Conservation (phyloP, 2,797 vertebrate genomes). For the Alcedo atthis region DNA sequence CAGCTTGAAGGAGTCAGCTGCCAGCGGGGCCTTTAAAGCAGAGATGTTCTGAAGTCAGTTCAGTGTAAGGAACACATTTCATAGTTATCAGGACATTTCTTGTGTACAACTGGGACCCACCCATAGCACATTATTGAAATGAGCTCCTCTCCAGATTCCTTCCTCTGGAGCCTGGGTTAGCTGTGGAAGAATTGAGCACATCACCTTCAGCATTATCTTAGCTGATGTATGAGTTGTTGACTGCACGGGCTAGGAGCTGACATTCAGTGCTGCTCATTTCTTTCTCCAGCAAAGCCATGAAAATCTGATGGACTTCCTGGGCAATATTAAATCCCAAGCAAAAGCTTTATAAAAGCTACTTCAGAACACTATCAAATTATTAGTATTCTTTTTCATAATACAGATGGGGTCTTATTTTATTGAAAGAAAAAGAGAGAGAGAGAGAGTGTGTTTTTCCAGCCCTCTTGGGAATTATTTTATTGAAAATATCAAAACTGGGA, state of each 20-base stretch:
- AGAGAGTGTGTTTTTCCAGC: neutral
- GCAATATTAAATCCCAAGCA: constrained; percentile 70
- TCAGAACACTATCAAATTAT: constrained; percentile 77
- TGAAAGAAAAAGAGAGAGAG: constrained; percentile 65
- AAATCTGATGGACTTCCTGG: constrained; percentile 64
- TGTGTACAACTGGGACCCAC: neutral
- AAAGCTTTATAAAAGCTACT: constrained; percentile 73
- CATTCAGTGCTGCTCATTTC: constrained; percentile 14
- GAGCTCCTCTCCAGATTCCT: neutral
- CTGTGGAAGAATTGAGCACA: constrained; percentile 30
- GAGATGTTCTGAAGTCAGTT: neutral
- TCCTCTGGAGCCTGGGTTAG: neutral
- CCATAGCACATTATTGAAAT: neutral
- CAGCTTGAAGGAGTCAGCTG: neutral
- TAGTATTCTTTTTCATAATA: constrained; percentile 78
- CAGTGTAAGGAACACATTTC: neutral
- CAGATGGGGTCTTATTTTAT: constrained; percentile 76
- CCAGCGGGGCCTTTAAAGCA: neutral
- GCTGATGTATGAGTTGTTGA: constrained; percentile 53
- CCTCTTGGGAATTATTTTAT: constrained; percentile 78
- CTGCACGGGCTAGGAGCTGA: constrained; percentile 47
- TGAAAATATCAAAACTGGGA: constrained; percentile 76
- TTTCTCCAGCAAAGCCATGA: constrained; percentile 54
- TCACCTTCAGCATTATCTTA: constrained; percentile 53
- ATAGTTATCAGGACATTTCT: neutral